Conservation (phyloP, 2,797 vertebrate genomes). For the Pteronotus mesoamericanus region DNA sequence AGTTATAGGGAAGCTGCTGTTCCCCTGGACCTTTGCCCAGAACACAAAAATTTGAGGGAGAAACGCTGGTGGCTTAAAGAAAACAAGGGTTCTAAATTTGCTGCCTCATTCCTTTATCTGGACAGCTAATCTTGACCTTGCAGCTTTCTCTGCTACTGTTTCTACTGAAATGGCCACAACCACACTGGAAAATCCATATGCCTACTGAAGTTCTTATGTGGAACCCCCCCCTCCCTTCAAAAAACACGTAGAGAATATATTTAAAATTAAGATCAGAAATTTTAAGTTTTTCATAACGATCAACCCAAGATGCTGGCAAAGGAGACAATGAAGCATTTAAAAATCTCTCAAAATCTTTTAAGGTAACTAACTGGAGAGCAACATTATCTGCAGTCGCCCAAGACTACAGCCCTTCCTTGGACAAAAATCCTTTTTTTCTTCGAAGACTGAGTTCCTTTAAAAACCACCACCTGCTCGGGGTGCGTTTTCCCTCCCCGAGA, state of each 20-base stretch:
- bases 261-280: background rate
- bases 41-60: slow-evolving; percentile 44
- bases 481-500: background rate
- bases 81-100: slow-evolving; percentile 52
- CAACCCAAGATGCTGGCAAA: background rate
- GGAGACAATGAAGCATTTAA: background rate
- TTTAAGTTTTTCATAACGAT: background rate
- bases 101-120: slow-evolving; percentile 64
- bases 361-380: background rate
- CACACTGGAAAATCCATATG: background rate
- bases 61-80: background rate
- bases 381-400: background rate
- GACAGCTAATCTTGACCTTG: slow-evolving; percentile 2
- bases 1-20: slow-evolving; percentile 24
- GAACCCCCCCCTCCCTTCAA: background rate
- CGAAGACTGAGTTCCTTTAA: slow-evolving; percentile 52
- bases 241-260: background rate
- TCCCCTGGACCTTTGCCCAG: slow-evolving; percentile 47
- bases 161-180: background rate
- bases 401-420: background rate
- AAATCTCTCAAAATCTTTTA: slow-evolving; percentile 3
- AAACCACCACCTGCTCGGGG: slow-evolving; percentile 62
- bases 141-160: slow-evolving; percentile 24
- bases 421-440: background rate
- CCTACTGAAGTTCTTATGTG: background rate